Percentiles rank a stretch among this genome's conserved stretches.
Evolutionary conservation across 2,797 vertebrate genomes (phyloP).

Genomic region (Poeciliopsis turneri): DNA sequence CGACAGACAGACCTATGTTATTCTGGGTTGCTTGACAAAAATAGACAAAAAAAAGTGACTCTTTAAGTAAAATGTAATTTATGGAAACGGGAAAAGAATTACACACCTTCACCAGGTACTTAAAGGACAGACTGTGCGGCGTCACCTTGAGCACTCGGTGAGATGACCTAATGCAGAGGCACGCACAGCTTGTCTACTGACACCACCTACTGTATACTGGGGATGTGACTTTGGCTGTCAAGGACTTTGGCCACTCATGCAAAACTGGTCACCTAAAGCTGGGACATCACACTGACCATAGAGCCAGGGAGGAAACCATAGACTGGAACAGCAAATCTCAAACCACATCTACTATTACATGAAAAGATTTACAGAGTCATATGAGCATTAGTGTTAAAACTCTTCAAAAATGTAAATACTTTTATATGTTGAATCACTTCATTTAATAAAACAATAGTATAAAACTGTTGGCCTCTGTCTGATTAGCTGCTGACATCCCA

Average conservation of each 20-base stretch:
- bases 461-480: neutral
- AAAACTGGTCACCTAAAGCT: constrained; percentile 27
- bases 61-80: constrained; percentile 18
- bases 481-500: neutral
- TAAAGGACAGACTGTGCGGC: constrained; percentile 12
- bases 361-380: neutral
- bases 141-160: constrained; percentile 37
- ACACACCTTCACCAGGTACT: neutral
- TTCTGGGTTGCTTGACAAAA: constrained; percentile 13
- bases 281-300: constrained; percentile 36
- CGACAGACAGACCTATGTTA: constrained; percentile 5
- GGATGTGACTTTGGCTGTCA: constrained; percentile 63
- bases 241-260: constrained; percentile 23
- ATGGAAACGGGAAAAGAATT: neutral
- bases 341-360: neutral
- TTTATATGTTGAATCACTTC: neutral
- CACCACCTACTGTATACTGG: constrained; percentile 32
- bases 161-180: constrained; percentile 30
- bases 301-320: constrained; percentile 19
- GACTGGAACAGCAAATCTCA: constrained; percentile 1
- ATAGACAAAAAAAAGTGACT: constrained; percentile 6
- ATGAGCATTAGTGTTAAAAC: neutral
- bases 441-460: neutral
- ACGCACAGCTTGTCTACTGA: constrained; percentile 46
- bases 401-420: neutral